These are phyloP conservation scores for Psittacula echo DNA, from an alignment of 2,797 vertebrate species.

Conservation along the genomic window DNA sequence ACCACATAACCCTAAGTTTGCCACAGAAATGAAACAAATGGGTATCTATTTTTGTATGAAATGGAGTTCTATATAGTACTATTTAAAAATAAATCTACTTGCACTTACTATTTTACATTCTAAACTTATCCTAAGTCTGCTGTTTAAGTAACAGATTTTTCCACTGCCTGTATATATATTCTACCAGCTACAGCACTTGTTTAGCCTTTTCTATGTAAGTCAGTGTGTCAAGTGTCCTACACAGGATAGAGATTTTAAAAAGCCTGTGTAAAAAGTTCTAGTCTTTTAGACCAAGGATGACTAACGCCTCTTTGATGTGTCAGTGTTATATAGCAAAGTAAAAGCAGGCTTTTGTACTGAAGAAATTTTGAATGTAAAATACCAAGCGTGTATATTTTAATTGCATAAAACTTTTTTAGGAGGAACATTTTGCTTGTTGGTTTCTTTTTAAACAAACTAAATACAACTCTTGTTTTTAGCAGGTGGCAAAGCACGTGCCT, in stretches of 20 bases:
- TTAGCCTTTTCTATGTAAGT: background rate
- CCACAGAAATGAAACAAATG: conserved; percentile 35
- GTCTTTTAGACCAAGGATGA: background rate
- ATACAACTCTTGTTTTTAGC: background rate
- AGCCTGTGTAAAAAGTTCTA: conserved; percentile 32
- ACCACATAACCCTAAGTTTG: background rate
- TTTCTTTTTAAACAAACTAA: conserved; percentile 19
- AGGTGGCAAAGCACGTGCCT: background rate
- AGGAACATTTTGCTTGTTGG: background rate
- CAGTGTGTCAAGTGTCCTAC: background rate
- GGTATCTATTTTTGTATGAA: conserved; percentile 75
- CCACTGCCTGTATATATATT: conserved; percentile 55
- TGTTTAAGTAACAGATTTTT: conserved; percentile 50
- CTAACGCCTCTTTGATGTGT: background rate
- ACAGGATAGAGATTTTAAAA: background rate
- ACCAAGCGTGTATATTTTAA: conserved; percentile 67
- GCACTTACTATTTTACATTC: conserved; percentile 76
- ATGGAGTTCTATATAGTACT: conserved; percentile 61
- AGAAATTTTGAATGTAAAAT: conserved; percentile 49
- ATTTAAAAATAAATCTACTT: conserved; percentile 67
- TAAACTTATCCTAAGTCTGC: conserved; percentile 56
- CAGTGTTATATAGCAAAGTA: conserved; percentile 44
- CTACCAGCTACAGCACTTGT: conserved; percentile 19
- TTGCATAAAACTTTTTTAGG: conserved; percentile 63
- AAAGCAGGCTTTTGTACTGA: conserved; percentile 32